Percentiles rank a stretch among this genome's conserved stretches.
Evolutionary conservation across 2,797 vertebrate genomes (phyloP).

Genomic region (Moxostoma hubbsi): DNA sequence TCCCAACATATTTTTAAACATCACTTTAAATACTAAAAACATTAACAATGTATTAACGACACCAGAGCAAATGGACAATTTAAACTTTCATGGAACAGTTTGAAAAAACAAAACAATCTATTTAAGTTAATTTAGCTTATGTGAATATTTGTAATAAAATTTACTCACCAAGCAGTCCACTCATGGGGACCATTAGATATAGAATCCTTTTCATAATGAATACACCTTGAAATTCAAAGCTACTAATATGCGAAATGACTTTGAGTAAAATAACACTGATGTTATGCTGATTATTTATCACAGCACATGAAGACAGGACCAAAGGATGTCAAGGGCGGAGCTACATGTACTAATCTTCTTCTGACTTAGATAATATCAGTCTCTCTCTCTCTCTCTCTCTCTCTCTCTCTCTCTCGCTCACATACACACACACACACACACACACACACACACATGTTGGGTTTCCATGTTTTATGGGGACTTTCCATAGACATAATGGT

Average conservation of each 20-base stretch:
- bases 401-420: neutral
- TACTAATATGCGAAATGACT: neutral
- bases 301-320: constrained; percentile 27
- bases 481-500: too few species aligned
- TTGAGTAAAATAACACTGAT: neutral
- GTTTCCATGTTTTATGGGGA: too few species aligned
- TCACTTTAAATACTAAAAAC: too few species aligned
- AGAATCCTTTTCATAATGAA: constrained; percentile 61
- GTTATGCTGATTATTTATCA: constrained; percentile 8
- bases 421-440: neutral
- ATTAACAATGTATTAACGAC: neutral
- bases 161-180: constrained; percentile 72
- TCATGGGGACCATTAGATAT: constrained; percentile 63
- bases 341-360: constrained; percentile 16
- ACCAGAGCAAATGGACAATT: neutral
- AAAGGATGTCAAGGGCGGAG: constrained; percentile 26
- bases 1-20: neutral
- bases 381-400: constrained; percentile 3
- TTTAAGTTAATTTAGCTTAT: too few species aligned
- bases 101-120: neutral
- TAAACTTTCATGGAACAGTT: neutral
- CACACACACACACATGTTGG: too few species aligned
- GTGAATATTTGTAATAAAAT: constrained; percentile 5
- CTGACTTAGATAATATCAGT: constrained; percentile 2
- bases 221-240: neutral